Conservation (phyloP, 2,113 vertebrate genomes). For the Pomatorhinus ruficollis region DNA sequence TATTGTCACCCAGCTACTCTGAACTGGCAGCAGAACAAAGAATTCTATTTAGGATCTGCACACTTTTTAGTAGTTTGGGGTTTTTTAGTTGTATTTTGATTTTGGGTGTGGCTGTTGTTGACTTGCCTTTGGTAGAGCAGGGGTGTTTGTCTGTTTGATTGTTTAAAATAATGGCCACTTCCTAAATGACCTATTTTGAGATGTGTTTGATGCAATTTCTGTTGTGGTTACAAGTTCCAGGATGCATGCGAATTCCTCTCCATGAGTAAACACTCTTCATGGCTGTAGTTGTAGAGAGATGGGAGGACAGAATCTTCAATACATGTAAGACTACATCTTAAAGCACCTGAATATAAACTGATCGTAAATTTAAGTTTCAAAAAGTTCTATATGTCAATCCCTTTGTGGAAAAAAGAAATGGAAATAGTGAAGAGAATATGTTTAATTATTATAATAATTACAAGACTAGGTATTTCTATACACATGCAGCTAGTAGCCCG, state of each 20-base stretch:
- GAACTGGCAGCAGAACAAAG: not conserved
- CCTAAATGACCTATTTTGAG: not conserved
- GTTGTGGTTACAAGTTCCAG: not conserved
- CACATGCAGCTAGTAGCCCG: not conserved
- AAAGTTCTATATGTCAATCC: not conserved
- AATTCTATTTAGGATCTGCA: not conserved
- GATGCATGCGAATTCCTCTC: accelerated
- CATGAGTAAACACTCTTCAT: not conserved
- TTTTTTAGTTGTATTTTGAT: not conserved
- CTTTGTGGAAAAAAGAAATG: not conserved
- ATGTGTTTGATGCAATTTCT: not conserved
- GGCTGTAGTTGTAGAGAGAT: not conserved
- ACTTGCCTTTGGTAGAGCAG: not conserved
- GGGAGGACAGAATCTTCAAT: not conserved
- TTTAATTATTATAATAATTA: not conserved
- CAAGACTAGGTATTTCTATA: not conserved
- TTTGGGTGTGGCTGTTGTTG: not conserved
- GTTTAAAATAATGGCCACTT: not conserved
- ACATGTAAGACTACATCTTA: not conserved
- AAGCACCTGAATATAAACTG: not conserved
- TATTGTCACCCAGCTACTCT: not conserved
- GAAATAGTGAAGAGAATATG: not conserved
- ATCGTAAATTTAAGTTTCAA: not conserved
- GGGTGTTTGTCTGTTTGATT: not conserved
- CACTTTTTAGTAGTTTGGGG: not conserved